Base-by-base conservation (phyloP, 2,797 vertebrate species). In the Sylvia borin region DNA sequence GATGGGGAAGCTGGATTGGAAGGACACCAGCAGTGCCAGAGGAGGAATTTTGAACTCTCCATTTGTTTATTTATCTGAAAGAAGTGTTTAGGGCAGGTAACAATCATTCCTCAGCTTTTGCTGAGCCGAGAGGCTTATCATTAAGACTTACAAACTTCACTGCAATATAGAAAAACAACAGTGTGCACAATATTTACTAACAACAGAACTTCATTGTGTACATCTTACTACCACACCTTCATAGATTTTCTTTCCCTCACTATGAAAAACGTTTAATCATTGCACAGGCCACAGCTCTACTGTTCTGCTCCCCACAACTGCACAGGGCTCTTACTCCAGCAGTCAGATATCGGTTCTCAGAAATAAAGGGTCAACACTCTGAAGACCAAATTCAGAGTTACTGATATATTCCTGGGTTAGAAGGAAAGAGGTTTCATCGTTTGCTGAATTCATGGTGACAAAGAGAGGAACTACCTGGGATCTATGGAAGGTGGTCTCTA, bases 381-480 rank as follows among this genome's bases (percentile, higher is more conserved):
- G 53, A 83, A 58, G 57, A 72, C 10, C 6, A 34, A 80, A 60
- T 62, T 73, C 10, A 5, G 55, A 97, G 97, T 45, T 80, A 98
- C 97, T 9, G 97, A 97, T 92, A 97, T 96, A 96, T 98, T 98
- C 58, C 85, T 66, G 24, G 99, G 79, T 6, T 93, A 95, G 94
- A 86, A 98, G 95, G 5, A 95, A 94, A 9, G 97, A 97, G 0
- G 80, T 42, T 97, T 99, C 97, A 9, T 98, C 93, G 24, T 98
- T 98, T 92, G 90, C 95, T 32, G 98, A 98, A 83, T 93, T 97
- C 95, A 97, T 98, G 84, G 98, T 95, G 93, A 98, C 88, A 95
- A 98, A 98, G 92, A 98, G 86, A 60, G 97, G 90, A 71, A 97
- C 45, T 13, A 97, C 90, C 85, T 94, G 88, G 26, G 98, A 98